phyloP scores from a whole-genome alignment of 2,797 vertebrate genomes.

The Anniella stebbinsi region DNA sequence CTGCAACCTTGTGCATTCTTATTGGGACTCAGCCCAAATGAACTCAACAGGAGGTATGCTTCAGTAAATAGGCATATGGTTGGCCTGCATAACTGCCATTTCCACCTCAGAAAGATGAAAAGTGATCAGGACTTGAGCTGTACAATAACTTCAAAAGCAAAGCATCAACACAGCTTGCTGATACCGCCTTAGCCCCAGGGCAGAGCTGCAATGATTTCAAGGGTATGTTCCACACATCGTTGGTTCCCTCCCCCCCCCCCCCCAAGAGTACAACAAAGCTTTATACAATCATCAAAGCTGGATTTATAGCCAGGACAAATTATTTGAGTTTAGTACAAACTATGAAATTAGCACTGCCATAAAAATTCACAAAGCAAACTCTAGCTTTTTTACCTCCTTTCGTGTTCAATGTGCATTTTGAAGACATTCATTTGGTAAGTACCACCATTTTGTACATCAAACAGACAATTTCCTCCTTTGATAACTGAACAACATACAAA shows the following conservation, averaged over 20 bases:
- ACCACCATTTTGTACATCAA: not conserved
- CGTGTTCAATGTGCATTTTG: not conserved
- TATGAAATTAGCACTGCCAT: slow-evolving; percentile 20
- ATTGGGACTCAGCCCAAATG: not conserved
- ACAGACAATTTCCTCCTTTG: not conserved
- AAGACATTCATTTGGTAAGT: not conserved
- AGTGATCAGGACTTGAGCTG: not conserved
- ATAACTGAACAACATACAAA: not conserved
- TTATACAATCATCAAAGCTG: not conserved
- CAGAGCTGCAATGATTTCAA: not conserved
- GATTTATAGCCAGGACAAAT: not conserved
- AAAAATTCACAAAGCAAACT: not conserved
- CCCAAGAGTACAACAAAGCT: not conserved
- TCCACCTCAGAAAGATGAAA: not conserved
- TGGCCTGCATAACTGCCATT: not conserved
- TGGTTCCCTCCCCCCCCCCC: not conserved
- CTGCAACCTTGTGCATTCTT: not conserved
- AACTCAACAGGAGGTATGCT: not conserved
- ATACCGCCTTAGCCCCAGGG: not conserved
- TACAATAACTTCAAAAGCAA: not conserved
- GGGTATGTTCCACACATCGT: not conserved
- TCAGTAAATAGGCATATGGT: not conserved
- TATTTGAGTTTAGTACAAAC: not conserved
- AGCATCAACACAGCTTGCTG: not conserved
- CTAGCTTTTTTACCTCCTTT: not conserved